phyloP scores from a whole-genome alignment of 2,113 vertebrate species.

The Oryzias melastigma region DNA sequence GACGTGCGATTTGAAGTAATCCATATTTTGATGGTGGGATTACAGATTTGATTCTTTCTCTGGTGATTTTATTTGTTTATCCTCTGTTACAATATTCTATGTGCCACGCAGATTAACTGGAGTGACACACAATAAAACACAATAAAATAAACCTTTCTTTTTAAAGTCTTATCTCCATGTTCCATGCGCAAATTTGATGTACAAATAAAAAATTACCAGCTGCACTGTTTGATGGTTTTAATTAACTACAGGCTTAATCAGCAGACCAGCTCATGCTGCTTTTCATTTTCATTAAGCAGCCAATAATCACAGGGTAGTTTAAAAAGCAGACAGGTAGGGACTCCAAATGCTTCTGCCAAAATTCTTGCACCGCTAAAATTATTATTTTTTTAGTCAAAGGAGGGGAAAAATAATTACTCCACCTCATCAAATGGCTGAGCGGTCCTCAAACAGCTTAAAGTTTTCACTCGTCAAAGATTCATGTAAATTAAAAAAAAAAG shows the following conservation, averaged over 20 bases:
- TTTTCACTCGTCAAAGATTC: too few species aligned
- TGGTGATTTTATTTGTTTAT: not conserved
- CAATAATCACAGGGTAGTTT: not conserved
- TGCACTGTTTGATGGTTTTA: not conserved
- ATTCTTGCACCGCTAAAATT: too few species aligned
- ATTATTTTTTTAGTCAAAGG: too few species aligned
- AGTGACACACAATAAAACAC: conserved; percentile 4
- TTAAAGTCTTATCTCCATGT: not conserved
- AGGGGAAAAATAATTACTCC: too few species aligned
- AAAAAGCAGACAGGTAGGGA: not conserved
- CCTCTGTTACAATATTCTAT: not conserved
- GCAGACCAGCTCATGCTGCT: not conserved
- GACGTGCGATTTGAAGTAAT: not conserved
- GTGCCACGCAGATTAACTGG: conserved; percentile 1
- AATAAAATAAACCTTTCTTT: not conserved
- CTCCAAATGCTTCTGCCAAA: too few species aligned
- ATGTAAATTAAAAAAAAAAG: too few species aligned
- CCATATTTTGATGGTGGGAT: not conserved
- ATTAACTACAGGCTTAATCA: not conserved
- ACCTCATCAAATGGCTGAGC: too few species aligned
- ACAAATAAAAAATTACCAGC: not conserved
- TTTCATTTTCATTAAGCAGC: conserved; percentile 1
- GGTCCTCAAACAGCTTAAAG: too few species aligned
- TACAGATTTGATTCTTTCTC: not conserved
- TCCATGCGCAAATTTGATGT: not conserved